Conservation (phyloP, 2,113 vertebrate genomes). For the Gobiocypris rarus region DNA sequence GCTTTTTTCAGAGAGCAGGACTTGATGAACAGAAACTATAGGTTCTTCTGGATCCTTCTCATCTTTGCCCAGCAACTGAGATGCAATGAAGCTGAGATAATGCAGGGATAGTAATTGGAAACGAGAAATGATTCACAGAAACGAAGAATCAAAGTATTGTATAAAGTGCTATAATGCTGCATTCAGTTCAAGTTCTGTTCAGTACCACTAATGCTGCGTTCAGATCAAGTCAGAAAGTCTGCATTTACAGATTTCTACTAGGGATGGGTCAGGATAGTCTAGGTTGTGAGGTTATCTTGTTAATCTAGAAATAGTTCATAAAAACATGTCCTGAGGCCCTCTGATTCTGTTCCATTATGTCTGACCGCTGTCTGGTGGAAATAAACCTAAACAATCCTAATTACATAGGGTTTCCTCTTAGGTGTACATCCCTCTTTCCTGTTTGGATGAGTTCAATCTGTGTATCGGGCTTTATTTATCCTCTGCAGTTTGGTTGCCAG, state of each 20-base stretch:
- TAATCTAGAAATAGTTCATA: not conserved
- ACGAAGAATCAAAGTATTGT: not conserved
- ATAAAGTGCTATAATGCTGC: not conserved
- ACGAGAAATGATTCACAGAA: not conserved
- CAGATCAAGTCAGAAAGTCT: not conserved
- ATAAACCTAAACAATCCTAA: not conserved
- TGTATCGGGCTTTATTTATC: not conserved
- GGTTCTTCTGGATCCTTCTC: slow-evolving; percentile 2
- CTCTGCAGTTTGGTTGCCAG: not conserved
- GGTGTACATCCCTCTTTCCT: not conserved
- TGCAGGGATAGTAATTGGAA: not conserved
- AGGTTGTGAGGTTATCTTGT: not conserved
- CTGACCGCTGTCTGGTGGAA: not conserved
- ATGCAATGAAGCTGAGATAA: not conserved
- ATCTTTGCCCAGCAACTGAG: slow-evolving; percentile 16
- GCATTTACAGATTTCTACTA: not conserved
- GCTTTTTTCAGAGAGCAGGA: slow-evolving; percentile 33
- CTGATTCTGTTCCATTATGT: not conserved
- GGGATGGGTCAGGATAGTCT: not conserved
- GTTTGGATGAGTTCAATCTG: not conserved
- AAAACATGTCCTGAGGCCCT: not conserved
- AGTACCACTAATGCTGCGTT: not conserved
- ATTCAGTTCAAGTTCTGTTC: not conserved
- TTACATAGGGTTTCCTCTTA: not conserved
- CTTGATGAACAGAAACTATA: not conserved